These are phyloP conservation scores for Megaceryle alcyon DNA, from an alignment of 2,797 vertebrate species.

Conservation along the genomic window DNA sequence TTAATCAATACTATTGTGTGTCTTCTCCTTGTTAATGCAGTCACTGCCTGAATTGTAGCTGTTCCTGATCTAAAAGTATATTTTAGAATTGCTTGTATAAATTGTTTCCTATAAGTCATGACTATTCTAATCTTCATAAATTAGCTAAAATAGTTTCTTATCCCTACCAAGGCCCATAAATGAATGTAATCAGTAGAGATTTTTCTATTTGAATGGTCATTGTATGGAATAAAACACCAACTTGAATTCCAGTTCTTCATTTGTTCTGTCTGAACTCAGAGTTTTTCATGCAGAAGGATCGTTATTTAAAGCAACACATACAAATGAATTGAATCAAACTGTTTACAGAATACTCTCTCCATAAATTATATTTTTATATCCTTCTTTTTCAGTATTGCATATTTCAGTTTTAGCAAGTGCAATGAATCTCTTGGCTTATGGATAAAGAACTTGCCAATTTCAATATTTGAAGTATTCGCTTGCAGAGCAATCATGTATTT, in stretches of 20 bases:
- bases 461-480: conserved; percentile 23
- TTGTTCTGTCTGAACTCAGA: conserved; percentile 10
- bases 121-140: conserved; percentile 62
- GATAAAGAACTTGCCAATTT: conserved; percentile 41
- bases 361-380: conserved; percentile 32
- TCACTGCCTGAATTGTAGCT: conserved; percentile 46
- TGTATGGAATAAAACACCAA: not conserved
- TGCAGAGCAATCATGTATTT: conserved; percentile 27
- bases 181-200: conserved; percentile 45
- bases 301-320: conserved; percentile 53
- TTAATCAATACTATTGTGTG: conserved; percentile 63
- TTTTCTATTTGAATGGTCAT: conserved; percentile 48
- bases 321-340: conserved; percentile 22
- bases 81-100: conserved; percentile 60
- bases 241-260: conserved; percentile 15
- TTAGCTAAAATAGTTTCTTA: conserved; percentile 56
- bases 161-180: conserved; percentile 6
- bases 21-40: conserved; percentile 11
- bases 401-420: conserved; percentile 19
- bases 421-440: not conserved
- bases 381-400: not conserved
- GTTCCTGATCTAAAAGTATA: conserved; percentile 62
- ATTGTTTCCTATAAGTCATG: conserved; percentile 67
- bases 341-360: conserved; percentile 15
- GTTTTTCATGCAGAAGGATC: not conserved